Conservation (phyloP, 2,797 vertebrate genomes). For the Thalassophryne amazonica region DNA sequence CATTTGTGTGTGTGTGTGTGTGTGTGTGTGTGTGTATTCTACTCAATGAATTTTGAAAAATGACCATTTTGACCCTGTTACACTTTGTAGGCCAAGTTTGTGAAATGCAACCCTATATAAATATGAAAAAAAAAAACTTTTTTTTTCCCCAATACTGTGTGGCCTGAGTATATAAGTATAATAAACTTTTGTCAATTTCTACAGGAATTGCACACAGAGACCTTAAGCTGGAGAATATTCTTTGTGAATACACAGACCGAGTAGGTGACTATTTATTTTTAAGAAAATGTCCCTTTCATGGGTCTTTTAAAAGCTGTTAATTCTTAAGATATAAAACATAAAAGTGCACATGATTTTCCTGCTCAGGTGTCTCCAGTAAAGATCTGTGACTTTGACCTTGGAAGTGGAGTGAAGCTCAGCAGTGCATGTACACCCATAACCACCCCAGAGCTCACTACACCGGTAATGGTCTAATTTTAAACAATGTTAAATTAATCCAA, state of each 20-base stretch:
- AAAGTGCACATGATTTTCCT: not conserved
- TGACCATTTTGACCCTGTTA: too few species aligned
- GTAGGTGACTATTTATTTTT: conserved; percentile 72
- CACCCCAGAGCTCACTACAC: conserved; percentile 95
- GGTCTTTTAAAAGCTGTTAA: not conserved
- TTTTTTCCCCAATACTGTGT: too few species aligned
- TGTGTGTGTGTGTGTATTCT: too few species aligned
- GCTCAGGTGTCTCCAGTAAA: conserved; percentile 91
- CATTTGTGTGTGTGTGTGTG: too few species aligned
- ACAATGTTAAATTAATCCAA: not conserved
- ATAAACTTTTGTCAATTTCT: conserved; percentile 3
- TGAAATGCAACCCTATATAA: too few species aligned
- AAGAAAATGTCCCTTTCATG: not conserved
- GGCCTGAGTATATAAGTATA: too few species aligned
- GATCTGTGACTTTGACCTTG: conserved; percentile 98
- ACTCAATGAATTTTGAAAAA: too few species aligned
- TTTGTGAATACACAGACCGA: conserved; percentile 91
- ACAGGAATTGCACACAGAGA: conserved; percentile 95
- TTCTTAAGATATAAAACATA: not conserved
- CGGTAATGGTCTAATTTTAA: conserved; percentile 69
- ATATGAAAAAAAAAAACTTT: too few species aligned
- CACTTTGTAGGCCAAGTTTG: too few species aligned
- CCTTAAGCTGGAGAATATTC: conserved; percentile 95
- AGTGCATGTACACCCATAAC: conserved; percentile 94
- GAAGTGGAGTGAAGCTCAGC: conserved; percentile 94